Conservation (phyloP, 1,140 invertebrate genomes). For the Caerostris extrusa region DNA sequence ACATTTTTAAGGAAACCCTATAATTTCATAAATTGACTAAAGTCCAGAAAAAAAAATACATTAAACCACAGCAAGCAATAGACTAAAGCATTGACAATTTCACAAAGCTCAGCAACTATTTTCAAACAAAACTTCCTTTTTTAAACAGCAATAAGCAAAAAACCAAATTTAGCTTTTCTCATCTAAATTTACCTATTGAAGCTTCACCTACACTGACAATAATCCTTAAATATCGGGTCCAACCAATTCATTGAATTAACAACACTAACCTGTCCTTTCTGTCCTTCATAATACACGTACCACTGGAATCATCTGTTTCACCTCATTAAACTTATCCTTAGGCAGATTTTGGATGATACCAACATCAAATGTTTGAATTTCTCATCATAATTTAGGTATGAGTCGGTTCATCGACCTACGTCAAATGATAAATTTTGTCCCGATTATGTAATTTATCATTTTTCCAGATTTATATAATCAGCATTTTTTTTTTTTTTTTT, state of each 20-base stretch:
- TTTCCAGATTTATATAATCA: not conserved
- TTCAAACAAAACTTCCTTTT: too few relatives aligned
- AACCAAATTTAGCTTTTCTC: too few relatives aligned
- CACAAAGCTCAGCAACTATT: too few relatives aligned
- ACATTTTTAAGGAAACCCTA: too few relatives aligned
- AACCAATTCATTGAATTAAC: not conserved
- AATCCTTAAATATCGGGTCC: not conserved
- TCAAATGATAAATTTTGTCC: not conserved
- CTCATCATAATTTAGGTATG: conserved; percentile 35
- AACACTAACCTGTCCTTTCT: not conserved
- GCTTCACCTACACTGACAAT: too few relatives aligned
- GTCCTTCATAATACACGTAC: not conserved
- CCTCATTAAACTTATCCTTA: conserved; percentile 3
- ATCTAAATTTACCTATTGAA: too few relatives aligned
- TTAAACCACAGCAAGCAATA: too few relatives aligned
- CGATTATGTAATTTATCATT: conserved; percentile 6
- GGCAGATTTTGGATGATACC: not conserved
- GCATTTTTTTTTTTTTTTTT: not conserved
- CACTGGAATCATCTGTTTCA: not conserved
- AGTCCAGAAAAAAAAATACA: too few relatives aligned
- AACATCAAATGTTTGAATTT: not conserved
- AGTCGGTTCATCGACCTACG: not conserved
- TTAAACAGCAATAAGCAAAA: too few relatives aligned
- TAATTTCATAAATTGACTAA: too few relatives aligned
- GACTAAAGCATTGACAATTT: too few relatives aligned